phyloP scores from a whole-genome alignment of 2,113 vertebrate species.

The Thalassoma bifasciatum region DNA sequence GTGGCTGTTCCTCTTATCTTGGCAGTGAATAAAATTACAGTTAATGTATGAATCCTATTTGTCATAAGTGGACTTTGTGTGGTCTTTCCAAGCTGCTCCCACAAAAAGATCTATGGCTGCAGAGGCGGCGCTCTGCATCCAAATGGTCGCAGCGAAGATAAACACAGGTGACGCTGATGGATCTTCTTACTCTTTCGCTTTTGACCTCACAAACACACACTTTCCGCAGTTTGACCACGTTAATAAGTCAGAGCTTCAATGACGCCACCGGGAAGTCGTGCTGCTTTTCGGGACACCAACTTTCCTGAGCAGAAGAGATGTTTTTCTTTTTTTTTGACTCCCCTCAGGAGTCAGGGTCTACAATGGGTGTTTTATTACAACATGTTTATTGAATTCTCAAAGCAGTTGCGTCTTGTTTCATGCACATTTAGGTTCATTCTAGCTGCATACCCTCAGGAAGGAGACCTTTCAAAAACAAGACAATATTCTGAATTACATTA shows the following conservation, averaged over 20 bases:
- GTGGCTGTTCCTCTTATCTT: conserved; percentile 40
- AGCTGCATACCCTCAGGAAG: conserved; percentile 5
- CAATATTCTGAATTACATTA: conserved; percentile 26
- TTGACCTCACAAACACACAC: conserved; percentile 29
- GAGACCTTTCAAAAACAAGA: conserved; percentile 30
- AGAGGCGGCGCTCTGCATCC: conserved; percentile 32
- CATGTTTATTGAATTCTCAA: conserved; percentile 37
- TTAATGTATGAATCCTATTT: conserved; percentile 59
- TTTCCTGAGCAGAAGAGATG: conserved; percentile 2
- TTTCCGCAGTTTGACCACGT: conserved; percentile 7
- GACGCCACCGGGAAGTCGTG: conserved; percentile 9
- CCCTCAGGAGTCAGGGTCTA: conserved; percentile 6
- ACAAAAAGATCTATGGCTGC: conserved; percentile 48
- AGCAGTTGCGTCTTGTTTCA: conserved; percentile 43
- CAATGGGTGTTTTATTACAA: conserved; percentile 44
- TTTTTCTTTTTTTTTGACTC: no score
- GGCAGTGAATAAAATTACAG: conserved; percentile 50
- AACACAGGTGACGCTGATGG: conserved; percentile 45
- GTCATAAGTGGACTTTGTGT: conserved; percentile 47
- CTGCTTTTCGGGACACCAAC: conserved; percentile 7
- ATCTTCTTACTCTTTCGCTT: conserved; percentile 49
- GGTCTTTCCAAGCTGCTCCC: conserved; percentile 22
- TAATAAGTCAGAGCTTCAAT: conserved; percentile 6
- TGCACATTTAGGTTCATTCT: conserved; percentile 24
- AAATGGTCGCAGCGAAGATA: neutral